Percentiles rank a stretch among this genome's conserved stretches.
phyloP scores from a whole-genome alignment of 1,140 invertebrate species.

The Prorops nasuta region DNA sequence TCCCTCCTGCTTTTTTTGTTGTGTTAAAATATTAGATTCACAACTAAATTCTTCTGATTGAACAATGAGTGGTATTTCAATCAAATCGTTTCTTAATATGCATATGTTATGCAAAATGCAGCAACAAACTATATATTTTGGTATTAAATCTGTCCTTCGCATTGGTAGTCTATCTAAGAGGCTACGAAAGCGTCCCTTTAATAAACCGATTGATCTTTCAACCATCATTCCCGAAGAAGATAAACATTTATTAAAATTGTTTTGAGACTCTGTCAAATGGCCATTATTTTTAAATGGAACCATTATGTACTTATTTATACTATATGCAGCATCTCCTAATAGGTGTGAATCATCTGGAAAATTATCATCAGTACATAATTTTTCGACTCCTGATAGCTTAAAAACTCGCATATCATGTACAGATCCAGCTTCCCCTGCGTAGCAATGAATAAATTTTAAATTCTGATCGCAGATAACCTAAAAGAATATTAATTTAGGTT shows the following conservation, averaged over 20 bases:
- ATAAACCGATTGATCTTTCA: slow-evolving; percentile 9
- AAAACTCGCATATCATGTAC: slow-evolving; percentile 31
- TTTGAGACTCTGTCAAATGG: slow-evolving; percentile 11
- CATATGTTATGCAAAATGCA: too few species aligned
- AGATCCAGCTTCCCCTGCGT: slow-evolving; percentile 26
- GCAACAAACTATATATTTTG: slow-evolving; percentile 21
- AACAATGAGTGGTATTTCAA: too few species aligned
- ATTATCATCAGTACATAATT: slow-evolving; percentile 15
- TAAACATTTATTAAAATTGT: slow-evolving; percentile 9
- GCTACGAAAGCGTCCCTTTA: slow-evolving; percentile 15
- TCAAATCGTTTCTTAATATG: too few species aligned
- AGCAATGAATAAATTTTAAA: slow-evolving; percentile 22
- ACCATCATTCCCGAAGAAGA: slow-evolving; percentile 8
- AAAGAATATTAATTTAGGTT: background rate
- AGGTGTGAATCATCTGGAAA: slow-evolving; percentile 26
- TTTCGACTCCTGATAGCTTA: slow-evolving; percentile 11
- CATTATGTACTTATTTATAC: too few species aligned
- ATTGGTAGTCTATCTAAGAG: slow-evolving; percentile 22
- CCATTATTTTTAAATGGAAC: slow-evolving; percentile 27
- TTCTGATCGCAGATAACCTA: slow-evolving; percentile 18
- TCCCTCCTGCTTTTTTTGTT: too few species aligned
- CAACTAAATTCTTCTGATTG: too few species aligned
- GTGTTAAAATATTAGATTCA: too few species aligned
- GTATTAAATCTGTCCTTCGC: slow-evolving; percentile 12
- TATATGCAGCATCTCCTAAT: too few species aligned